phyloP scores from a whole-genome alignment of 2,113 vertebrate genomes.

The Toxostoma redivivum region DNA sequence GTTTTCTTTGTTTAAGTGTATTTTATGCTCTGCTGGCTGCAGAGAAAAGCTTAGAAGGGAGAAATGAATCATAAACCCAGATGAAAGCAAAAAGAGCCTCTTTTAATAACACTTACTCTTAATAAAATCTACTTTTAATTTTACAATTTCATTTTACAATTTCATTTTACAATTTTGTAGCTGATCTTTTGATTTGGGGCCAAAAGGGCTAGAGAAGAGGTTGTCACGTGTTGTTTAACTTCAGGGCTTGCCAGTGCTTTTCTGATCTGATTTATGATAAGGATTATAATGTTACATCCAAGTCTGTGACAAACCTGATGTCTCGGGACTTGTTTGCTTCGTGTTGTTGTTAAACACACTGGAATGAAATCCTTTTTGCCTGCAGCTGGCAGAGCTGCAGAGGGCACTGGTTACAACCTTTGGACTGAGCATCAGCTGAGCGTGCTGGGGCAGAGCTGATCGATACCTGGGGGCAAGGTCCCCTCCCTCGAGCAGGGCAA shows the following conservation, averaged over 20 bases:
- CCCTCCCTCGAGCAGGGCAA: not conserved
- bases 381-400: not conserved
- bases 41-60: not conserved
- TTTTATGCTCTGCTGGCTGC: constrained; percentile 1
- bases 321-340: not conserved
- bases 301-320: not conserved
- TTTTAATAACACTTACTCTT: not conserved
- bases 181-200: not conserved
- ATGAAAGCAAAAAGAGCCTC: not conserved
- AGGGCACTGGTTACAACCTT: not conserved
- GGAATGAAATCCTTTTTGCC: not conserved
- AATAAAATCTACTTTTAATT: not conserved
- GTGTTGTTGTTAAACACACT: not conserved
- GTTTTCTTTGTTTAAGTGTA: not conserved
- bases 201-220: not conserved
- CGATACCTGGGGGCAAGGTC: not conserved
- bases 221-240: not conserved
- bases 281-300: not conserved
- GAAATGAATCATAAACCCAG: not conserved
- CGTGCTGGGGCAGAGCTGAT: not conserved
- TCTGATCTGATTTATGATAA: not conserved
- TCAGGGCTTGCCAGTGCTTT: not conserved
- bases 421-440: not conserved
- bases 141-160: not conserved
- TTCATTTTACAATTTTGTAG: not conserved